Evolutionary conservation across 2,888 invertebrate species (phyloP).

Genomic region (Cremastinae sp.): DNA sequence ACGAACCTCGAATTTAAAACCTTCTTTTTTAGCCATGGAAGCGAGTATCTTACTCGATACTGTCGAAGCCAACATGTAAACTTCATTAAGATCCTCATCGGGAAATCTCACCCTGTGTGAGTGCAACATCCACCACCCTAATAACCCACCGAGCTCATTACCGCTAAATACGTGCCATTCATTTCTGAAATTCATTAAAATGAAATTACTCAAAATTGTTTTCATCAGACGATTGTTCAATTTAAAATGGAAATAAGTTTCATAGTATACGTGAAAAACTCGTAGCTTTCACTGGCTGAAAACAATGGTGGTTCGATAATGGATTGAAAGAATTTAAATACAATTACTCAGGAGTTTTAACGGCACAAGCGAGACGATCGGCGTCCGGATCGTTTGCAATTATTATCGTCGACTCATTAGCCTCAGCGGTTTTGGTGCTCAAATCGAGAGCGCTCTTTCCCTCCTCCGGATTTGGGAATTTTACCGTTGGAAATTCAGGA

Average conservation of each 20-base stretch:
- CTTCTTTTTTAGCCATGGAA: constrained; percentile 90
- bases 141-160: constrained; percentile 95
- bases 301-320: neutral
- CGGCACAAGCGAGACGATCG: constrained; percentile 94
- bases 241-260: too few relatives aligned
- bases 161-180: constrained; percentile 96
- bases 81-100: constrained; percentile 82
- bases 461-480: constrained; percentile 99
- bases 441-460: constrained; percentile 90
- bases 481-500: constrained; percentile 98
- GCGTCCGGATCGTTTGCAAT: constrained; percentile 99
- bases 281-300: too few relatives aligned
- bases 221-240: too few relatives aligned
- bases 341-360: constrained; percentile 85
- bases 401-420: constrained; percentile 86
- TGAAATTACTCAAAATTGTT: constrained; percentile 49
- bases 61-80: constrained; percentile 94
- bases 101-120: constrained; percentile 82
- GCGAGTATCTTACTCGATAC: constrained; percentile 97
- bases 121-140: constrained; percentile 96
- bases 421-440: constrained; percentile 89
- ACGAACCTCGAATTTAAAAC: constrained; percentile 87
- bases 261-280: too few relatives aligned
- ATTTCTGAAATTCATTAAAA: constrained; percentile 80
- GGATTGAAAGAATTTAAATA: neutral